phyloP scores from a whole-genome alignment of 2,797 vertebrate species.

The Phrynocephalus vlangalii region DNA sequence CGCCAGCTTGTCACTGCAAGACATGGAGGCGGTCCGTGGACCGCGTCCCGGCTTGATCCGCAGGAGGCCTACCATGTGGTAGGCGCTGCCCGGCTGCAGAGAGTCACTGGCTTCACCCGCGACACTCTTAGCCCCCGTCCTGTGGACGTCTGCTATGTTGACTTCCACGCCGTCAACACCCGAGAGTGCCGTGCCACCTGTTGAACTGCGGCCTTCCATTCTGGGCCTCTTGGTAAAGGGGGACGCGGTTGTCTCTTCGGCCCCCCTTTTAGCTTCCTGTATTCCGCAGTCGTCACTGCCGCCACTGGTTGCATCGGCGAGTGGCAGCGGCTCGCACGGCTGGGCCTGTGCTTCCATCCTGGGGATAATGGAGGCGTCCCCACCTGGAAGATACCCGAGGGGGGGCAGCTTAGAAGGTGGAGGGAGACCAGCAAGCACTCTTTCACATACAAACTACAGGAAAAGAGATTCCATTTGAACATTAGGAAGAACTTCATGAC shows the following conservation, averaged over 20 bases:
- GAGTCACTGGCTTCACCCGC: slow-evolving; percentile 82
- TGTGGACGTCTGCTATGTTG: slow-evolving; percentile 80
- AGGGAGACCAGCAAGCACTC: not conserved
- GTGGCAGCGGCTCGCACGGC: slow-evolving; percentile 71
- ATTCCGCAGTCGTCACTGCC: not conserved
- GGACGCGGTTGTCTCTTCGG: not conserved
- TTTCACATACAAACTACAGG: too few species aligned
- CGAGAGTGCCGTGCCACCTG: not conserved
- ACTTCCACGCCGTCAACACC: not conserved
- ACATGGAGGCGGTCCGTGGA: slow-evolving; percentile 89
- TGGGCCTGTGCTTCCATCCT: slow-evolving; percentile 77
- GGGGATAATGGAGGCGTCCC: slow-evolving; percentile 94
- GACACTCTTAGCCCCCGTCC: slow-evolving; percentile 95
- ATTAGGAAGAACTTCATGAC: too few species aligned
- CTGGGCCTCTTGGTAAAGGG: slow-evolving; percentile 65
- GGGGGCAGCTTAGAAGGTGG: too few species aligned
- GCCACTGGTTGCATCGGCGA: slow-evolving; percentile 1
- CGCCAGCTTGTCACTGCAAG: slow-evolving; percentile 95
- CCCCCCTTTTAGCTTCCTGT: slow-evolving; percentile 73
- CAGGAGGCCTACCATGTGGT: slow-evolving; percentile 86
- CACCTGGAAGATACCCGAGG: slow-evolving; percentile 80
- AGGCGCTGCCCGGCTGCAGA: slow-evolving; percentile 77
- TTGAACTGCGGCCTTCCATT: not conserved
- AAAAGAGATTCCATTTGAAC: too few species aligned
- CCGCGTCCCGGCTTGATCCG: slow-evolving; percentile 94